These are phyloP conservation scores for Phocides pigmalion DNA, from an alignment of 1,140 invertebrate species.

Conservation along the genomic window DNA sequence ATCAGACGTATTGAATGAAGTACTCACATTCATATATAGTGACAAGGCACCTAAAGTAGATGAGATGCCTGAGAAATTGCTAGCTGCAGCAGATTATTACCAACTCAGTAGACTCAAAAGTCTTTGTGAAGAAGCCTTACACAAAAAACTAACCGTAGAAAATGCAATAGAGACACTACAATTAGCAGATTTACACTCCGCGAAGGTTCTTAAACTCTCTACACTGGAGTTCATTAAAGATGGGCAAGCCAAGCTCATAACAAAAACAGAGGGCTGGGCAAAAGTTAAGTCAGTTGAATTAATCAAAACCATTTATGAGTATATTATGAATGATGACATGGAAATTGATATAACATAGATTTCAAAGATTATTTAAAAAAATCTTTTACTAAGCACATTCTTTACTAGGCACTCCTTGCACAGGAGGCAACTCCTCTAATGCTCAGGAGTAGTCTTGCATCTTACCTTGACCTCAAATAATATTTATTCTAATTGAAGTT, in stretches of 20 bases:
- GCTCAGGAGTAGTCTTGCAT: no score
- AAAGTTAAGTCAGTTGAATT: slow-evolving; percentile 70
- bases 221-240: slow-evolving; percentile 78
- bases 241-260: slow-evolving; percentile 72
- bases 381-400: no score
- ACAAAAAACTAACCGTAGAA: slow-evolving; percentile 73
- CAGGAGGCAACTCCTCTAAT: no score
- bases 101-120: slow-evolving; percentile 71
- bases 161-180: slow-evolving; percentile 75
- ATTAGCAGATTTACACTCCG: slow-evolving; percentile 74
- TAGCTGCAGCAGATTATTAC: slow-evolving; percentile 80
- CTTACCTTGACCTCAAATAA: no score
- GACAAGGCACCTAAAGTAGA: slow-evolving; percentile 86
- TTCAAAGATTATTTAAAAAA: no score
- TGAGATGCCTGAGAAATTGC: slow-evolving; percentile 70
- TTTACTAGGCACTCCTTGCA: no score
- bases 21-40: slow-evolving; percentile 88
- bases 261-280: slow-evolving; percentile 71
- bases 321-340: slow-evolving; percentile 69
- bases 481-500: no score
- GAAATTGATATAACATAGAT: slow-evolving; percentile 64
- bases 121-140: slow-evolving; percentile 73
- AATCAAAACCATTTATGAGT: slow-evolving; percentile 76
- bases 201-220: slow-evolving; percentile 58
- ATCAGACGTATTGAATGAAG: slow-evolving; percentile 86